Evolutionary conservation across 2,888 invertebrate genomes (phyloP), one percentile per base, ranked within the genome.

Genomic region (Chelonus formosanus): DNA sequence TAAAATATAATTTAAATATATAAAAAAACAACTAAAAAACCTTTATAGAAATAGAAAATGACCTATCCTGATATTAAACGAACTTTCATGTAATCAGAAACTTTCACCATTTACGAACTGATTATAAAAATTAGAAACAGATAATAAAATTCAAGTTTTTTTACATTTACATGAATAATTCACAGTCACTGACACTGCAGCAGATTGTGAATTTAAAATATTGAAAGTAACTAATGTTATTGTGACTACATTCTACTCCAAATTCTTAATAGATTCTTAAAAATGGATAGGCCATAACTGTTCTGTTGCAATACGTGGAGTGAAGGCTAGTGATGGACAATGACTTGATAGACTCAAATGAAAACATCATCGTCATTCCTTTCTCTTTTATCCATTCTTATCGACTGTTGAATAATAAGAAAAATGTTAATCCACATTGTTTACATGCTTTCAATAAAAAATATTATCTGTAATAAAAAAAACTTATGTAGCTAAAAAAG

Each of bases 161-260:
- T 50, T 35, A 55, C 52, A 43, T 4, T 20, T 20, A 20, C 20
- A 40, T 20, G 40, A 31, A 32, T 48, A n/a, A 53, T 81, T 80
- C 82, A 82, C 82, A 81, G 80, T 82, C 80, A 82, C 82, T 81
- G 82, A 74, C 82, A 82, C 82, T 82, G 82, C 82, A 82, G 81
- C 77, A 81, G 81, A 82, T 77, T 78, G 82, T 82, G 82, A 82
- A 80, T 75, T 71, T 56, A 67, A 52, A 52, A 32, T 32, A 52
- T 52, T 48, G 48, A 48, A 52, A 52, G 32, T 52, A 3, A 32
- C 5, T 52, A 52, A 52, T 32, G 32, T 52, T 52, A 52, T 52
- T 32, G 8, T 8, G 8, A 31, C 34, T 1, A 48, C 10, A 48
- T 20, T 20, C 20, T 20, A 20, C 1, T 20, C 20, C 20, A 20